Conservation (phyloP, 2,888 invertebrate species). For the Hirtodrosophila alboralis region DNA sequence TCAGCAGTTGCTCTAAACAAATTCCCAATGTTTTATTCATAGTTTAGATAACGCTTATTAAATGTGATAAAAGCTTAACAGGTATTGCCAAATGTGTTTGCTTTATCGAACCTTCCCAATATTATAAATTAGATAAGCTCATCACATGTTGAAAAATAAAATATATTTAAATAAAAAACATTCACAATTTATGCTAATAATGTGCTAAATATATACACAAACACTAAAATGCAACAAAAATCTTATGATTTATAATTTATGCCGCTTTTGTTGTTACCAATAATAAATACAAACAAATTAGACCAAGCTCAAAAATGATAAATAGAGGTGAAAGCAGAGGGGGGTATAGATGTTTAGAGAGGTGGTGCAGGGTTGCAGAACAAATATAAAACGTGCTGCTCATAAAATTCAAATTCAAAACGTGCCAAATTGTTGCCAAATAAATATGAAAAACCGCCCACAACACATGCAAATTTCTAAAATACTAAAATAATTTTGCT, state of each 20-base stretch:
- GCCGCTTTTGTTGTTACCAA: slow-evolving; percentile 18
- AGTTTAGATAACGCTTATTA: slow-evolving; percentile 10
- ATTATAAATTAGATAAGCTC: slow-evolving; percentile 34
- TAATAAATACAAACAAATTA: slow-evolving; percentile 41
- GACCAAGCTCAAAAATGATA: slow-evolving; percentile 18
- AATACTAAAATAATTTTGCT: slow-evolving; percentile 32
- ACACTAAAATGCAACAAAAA: slow-evolving; percentile 10
- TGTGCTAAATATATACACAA: slow-evolving; percentile 49
- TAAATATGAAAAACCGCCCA: slow-evolving; percentile 45
- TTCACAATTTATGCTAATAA: slow-evolving; percentile 55
- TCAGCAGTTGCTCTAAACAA: slow-evolving; percentile 17
- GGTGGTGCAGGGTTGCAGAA: not conserved
- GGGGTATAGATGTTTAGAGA: not conserved
- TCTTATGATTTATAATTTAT: slow-evolving; percentile 16
- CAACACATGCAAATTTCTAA: slow-evolving; percentile 43
- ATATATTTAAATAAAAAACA: slow-evolving; percentile 7
- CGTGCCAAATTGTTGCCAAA: slow-evolving; percentile 43
- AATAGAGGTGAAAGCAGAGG: not conserved
- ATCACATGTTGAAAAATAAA: too few species aligned
- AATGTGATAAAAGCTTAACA: slow-evolving; percentile 37
- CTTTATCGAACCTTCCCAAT: slow-evolving; percentile 14
- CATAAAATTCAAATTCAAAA: slow-evolving; percentile 65
- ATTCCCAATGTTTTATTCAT: slow-evolving; percentile 24
- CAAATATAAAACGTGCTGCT: slow-evolving; percentile 45
- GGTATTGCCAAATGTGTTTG: slow-evolving; percentile 13